Percentiles rank a stretch among this genome's conserved stretches.
Conservation (phyloP, 2,113 vertebrate genomes). For the Lanius ludovicianus region DNA sequence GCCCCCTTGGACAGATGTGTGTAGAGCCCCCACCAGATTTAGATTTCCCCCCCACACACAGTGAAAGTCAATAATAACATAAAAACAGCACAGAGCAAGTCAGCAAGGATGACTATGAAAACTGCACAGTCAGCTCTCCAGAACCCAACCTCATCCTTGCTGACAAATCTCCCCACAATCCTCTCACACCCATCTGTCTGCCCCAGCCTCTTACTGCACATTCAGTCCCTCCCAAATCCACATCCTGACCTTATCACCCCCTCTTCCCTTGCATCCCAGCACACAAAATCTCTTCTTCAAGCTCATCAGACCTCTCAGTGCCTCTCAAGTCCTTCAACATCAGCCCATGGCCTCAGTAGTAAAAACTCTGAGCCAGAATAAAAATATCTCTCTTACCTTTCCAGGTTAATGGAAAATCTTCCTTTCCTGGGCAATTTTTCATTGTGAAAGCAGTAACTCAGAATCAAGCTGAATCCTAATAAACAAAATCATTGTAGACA, state of each 20-base stretch:
- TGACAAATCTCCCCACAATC: neutral
- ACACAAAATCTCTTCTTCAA: neutral
- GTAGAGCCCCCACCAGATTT: neutral
- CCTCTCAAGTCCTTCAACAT: neutral
- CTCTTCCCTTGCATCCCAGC: neutral
- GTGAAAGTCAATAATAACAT: neutral
- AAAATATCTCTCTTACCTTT: neutral
- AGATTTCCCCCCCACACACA: neutral
- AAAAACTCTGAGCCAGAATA: neutral
- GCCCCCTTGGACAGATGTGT: neutral
- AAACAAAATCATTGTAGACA: neutral
- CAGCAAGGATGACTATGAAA: neutral
- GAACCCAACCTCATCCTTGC: neutral
- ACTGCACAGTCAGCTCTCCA: neutral
- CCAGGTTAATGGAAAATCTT: neutral
- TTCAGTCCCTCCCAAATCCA: neutral
- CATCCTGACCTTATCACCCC: neutral
- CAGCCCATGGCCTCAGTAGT: neutral
- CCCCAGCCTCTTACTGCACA: neutral
- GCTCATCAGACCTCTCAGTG: neutral
- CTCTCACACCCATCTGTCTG: neutral
- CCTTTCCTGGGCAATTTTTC: neutral
- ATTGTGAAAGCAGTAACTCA: neutral
- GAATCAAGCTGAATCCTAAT: neutral
- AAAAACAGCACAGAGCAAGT: neutral